Base-by-base conservation (phyloP, 92 coral and sea anemone species). In the Metridium senile region DNA sequence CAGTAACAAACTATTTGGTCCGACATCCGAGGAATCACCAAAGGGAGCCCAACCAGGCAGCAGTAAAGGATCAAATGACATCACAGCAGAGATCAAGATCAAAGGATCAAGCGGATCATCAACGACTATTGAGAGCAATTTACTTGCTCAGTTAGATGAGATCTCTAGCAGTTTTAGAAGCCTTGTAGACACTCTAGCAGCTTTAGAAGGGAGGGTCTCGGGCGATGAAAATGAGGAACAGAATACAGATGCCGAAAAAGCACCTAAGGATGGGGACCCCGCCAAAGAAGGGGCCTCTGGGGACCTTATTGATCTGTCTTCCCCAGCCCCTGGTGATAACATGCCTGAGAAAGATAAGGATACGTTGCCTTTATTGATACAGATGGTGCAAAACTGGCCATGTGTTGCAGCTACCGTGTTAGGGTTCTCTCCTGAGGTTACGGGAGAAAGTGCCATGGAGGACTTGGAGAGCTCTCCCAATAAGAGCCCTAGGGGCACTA, bases 301-400 rank as follows among this genome's bases (percentile, higher is more conserved):
- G 69, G 76, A 79, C 76, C 84, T 79, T 79, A 79, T 79, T 46
- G 84, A 79, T 49, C 62, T 79, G 26, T 68, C 29, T 16, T 29
- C 72, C 4, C 39, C 76, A 33, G 66, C 65, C 76, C 84, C 84
- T 54, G 33, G 53, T 7, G 69, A 28, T 26, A 70, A 21, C 23
- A 68, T 34, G 17, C 43, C 82, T 39, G 76, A 53, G 31, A 77
- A 78, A 56, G 84, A 79, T 68, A 89, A 80, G 1, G 33, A 54
- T 10, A 3, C 62, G 32, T 80, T 87, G 11, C 98, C 98, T 0
- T 85, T 93, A 25, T 65, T 93, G 78, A 72, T 90, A 25, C 98
- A 93, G 49, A 86, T 93, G 17, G 85, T 93, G 0, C 89, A 89
- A 65, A 84, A 76, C 80, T 93, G 98, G 98, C 93, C 92, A 0